phyloP scores from a whole-genome alignment of 2,797 vertebrate species.

The Pseudotriccus pelzelni region DNA sequence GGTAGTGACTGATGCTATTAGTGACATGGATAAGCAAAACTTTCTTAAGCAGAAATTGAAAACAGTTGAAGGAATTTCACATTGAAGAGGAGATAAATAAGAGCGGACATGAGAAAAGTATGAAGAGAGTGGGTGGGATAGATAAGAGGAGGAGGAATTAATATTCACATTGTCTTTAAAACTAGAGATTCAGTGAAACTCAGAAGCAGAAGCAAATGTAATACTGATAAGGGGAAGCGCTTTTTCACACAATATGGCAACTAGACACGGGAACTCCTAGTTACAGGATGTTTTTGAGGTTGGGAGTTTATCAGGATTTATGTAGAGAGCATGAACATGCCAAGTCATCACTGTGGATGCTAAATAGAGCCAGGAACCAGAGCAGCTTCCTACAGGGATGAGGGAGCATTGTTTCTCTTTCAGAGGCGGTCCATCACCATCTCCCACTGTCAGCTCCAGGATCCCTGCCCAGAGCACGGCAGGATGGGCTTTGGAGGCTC shows the following conservation, averaged over 20 bases:
- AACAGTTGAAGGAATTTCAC: neutral
- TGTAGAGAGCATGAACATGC: neutral
- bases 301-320: slow-evolving; percentile 54
- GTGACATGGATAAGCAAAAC: neutral
- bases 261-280: neutral
- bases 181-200: neutral
- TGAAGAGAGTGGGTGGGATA: neutral
- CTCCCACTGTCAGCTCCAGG: neutral
- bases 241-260: slow-evolving; percentile 30
- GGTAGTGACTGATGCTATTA: neutral
- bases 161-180: neutral
- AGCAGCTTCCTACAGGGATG: neutral
- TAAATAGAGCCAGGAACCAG: slow-evolving; percentile 9
- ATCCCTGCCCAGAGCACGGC: neutral
- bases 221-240: neutral
- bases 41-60: neutral
- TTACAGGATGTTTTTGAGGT: slow-evolving; percentile 35
- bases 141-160: slow-evolving; percentile 13
- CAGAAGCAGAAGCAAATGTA: neutral
- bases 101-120: neutral
- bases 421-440: neutral
- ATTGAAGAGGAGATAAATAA: neutral
- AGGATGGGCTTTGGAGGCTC: neutral
- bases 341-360: neutral
- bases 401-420: neutral